Evolutionary conservation across 2,113 vertebrate species (phyloP).

Genomic region (Rhabdornis inornatus): DNA sequence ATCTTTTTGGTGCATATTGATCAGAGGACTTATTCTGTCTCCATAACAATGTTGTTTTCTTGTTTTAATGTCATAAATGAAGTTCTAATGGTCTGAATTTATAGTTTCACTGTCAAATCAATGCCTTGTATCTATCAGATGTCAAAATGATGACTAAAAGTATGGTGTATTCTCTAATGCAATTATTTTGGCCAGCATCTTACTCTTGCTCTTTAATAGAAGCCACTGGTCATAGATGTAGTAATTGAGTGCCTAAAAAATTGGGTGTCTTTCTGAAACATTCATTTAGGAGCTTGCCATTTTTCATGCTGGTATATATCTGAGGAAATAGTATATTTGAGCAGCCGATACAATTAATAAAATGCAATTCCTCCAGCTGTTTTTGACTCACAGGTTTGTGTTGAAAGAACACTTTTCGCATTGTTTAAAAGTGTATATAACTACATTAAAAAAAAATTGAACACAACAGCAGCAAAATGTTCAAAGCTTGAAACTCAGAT

Average conservation of each 20-base stretch:
- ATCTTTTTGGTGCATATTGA: not conserved
- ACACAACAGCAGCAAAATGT: not conserved
- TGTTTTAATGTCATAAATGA: constrained; percentile 15
- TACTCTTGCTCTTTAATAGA: not conserved
- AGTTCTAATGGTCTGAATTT: not conserved
- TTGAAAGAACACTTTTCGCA: not conserved
- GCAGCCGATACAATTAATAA: not conserved
- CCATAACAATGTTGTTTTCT: not conserved
- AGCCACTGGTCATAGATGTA: not conserved
- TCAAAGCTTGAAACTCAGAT: constrained; percentile 2
- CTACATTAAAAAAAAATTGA: not conserved
- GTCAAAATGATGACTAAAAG: constrained; percentile 12
- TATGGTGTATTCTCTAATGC: not conserved
- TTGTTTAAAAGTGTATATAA: not conserved
- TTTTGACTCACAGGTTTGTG: not conserved
- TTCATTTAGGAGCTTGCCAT: not conserved
- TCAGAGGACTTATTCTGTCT: not conserved
- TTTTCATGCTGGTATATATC: not conserved
- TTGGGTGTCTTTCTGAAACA: not conserved
- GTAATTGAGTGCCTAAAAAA: not conserved
- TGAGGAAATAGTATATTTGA: not conserved
- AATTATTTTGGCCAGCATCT: not conserved
- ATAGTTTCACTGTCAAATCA: constrained; percentile 22
- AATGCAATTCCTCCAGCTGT: not conserved
- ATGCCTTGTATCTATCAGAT: constrained; percentile 8